A percentile compares a stretch with the other conserved stretches of the same genome.
Evolutionary conservation across 1,140 invertebrate genomes (phyloP).

Genomic region (Dolichoris vasculosae): DNA sequence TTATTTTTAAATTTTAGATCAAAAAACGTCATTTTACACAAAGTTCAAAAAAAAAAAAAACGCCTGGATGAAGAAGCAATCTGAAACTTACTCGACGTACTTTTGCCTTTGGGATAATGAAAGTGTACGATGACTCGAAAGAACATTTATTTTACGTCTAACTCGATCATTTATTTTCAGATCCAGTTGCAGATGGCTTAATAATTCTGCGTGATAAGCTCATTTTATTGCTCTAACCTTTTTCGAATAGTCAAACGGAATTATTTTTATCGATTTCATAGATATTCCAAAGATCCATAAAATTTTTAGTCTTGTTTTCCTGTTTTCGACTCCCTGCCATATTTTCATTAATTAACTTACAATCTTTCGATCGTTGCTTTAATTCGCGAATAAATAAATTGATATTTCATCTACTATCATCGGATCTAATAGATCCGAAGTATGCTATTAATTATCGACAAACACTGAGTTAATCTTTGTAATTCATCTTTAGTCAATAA

Average conservation of each 20-base stretch:
- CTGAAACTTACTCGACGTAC: not conserved
- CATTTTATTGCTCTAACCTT: not conserved
- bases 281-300: too few species aligned
- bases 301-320: too few species aligned
- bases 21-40: not conserved
- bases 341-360: too few species aligned
- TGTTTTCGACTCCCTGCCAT: too few species aligned
- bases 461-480: too few species aligned
- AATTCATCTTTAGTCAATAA: not conserved
- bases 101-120: not conserved
- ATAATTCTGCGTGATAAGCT: not conserved
- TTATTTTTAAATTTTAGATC: not conserved
- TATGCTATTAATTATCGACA: too few species aligned
- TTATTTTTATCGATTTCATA: not conserved
- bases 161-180: not conserved
- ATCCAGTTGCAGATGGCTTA: not conserved
- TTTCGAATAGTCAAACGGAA: not conserved
- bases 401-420: too few species aligned
- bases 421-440: too few species aligned
- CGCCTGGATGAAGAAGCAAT: not conserved
- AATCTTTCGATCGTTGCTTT: too few species aligned
- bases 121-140: not conserved
- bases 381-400: too few species aligned
- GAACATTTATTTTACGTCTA: not conserved
- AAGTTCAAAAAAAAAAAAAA: not conserved